Evolutionary conservation across 1,140 invertebrate species (phyloP).

Genomic region (Drosophila asahinai): DNA sequence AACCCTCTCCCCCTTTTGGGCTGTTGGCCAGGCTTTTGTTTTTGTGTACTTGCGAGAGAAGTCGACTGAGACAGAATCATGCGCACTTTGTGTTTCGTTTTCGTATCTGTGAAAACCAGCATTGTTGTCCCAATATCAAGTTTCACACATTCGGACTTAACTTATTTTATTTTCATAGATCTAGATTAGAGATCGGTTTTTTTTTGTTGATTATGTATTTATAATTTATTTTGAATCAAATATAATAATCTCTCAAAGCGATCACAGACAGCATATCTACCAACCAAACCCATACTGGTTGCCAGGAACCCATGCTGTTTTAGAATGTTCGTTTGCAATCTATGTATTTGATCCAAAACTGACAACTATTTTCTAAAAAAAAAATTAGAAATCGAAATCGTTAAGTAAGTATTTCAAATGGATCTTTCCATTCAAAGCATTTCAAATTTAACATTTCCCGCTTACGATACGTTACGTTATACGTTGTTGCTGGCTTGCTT

Average conservation of each 20-base stretch:
- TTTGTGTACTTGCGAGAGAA: conserved; percentile 55
- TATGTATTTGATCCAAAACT: too few relatives aligned
- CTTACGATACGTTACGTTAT: conserved; percentile 2
- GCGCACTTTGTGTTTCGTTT: conserved; percentile 24
- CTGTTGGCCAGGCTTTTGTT: conserved; percentile 48
- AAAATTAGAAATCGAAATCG: too few relatives aligned
- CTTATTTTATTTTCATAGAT: not conserved
- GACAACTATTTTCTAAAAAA: too few relatives aligned
- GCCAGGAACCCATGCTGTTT: too few relatives aligned
- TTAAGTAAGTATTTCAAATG: too few relatives aligned
- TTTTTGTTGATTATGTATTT: not conserved
- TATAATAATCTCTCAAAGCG: too few relatives aligned
- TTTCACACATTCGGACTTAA: not conserved
- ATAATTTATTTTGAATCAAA: too few relatives aligned
- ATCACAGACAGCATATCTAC: too few relatives aligned
- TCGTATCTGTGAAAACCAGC: not conserved
- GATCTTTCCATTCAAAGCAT: too few relatives aligned
- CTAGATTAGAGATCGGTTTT: not conserved
- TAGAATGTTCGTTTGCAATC: too few relatives aligned
- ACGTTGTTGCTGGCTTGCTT: not conserved
- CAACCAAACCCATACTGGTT: too few relatives aligned
- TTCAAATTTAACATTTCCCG: conserved; percentile 30
- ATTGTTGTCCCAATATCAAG: not conserved
- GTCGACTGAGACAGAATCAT: conserved; percentile 14
- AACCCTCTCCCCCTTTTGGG: conserved; percentile 32